These are phyloP conservation scores for Styela plicata DNA, from an alignment of 23 tunicate species.

Conservation along the genomic window DNA sequence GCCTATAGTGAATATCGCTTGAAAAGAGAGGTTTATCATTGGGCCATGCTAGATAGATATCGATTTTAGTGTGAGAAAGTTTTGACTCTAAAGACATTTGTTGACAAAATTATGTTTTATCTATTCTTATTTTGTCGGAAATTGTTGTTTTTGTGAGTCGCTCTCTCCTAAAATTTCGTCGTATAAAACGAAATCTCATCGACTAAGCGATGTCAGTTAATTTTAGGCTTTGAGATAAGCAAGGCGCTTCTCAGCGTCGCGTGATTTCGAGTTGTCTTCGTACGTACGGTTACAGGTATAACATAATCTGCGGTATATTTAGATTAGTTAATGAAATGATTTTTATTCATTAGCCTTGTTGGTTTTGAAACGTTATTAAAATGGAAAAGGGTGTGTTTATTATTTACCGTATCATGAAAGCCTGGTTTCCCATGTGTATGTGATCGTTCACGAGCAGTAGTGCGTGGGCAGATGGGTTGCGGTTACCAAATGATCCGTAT, in stretches of 20 bases:
- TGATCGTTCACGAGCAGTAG: not conserved
- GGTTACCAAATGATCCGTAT: not conserved
- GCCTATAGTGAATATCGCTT: too few species aligned
- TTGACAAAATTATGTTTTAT: not conserved
- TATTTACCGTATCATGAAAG: not conserved
- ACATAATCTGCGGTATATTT: not conserved
- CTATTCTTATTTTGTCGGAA: not conserved
- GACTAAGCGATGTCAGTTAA: not conserved
- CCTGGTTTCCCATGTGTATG: not conserved
- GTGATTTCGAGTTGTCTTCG: not conserved
- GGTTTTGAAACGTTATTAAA: not conserved
- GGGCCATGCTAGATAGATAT: too few species aligned
- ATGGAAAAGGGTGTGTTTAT: not conserved
- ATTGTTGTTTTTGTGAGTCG: not conserved
- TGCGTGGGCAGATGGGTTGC: slow-evolving; percentile 1
- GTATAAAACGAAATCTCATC: not conserved
- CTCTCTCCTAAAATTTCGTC: not conserved
- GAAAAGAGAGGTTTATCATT: too few species aligned
- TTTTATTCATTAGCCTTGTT: not conserved
- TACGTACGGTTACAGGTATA: not conserved
- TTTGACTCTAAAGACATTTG: too few species aligned
- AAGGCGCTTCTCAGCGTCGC: not conserved
- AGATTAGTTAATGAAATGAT: not conserved
- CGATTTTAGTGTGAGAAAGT: too few species aligned
- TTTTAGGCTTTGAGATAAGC: not conserved